Conservation (phyloP, 2,797 vertebrate species). For the Florisuga fusca region DNA sequence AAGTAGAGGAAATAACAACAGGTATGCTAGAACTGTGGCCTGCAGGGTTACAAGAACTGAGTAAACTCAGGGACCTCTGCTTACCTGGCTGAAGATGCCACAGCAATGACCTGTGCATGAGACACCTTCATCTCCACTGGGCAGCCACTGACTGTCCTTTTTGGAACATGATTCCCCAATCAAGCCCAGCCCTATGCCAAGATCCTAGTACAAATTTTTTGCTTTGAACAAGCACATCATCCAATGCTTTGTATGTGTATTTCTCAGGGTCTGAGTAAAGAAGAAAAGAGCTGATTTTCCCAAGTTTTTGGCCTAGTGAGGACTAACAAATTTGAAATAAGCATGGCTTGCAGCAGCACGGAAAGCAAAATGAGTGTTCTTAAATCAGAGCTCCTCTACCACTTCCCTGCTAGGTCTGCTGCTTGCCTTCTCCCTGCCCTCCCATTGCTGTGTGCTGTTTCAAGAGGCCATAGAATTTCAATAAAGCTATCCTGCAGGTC, state of each 20-base stretch:
- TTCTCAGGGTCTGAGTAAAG: background rate
- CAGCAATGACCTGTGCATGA: background rate
- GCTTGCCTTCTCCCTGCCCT: background rate
- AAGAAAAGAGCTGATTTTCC: background rate
- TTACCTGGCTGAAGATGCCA: background rate
- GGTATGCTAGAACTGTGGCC: background rate
- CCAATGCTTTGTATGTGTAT: background rate
- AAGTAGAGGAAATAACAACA: background rate
- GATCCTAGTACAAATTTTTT: background rate
- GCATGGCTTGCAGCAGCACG: background rate
- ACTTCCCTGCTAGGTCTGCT: background rate
- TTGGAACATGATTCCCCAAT: background rate
- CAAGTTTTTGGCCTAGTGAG: background rate
- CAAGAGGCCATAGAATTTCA: background rate
- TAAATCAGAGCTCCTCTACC: background rate
- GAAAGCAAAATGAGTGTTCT: background rate
- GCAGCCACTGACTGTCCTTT: background rate
- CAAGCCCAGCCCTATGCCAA: background rate
- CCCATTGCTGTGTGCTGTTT: background rate
- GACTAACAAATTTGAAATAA: background rate
- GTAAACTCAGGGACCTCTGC: background rate
- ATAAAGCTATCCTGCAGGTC: background rate
- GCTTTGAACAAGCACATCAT: background rate
- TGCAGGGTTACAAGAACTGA: background rate
- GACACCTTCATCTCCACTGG: fast-evolving